Base-by-base conservation (phyloP, 2,113 vertebrate species). In the Elanoides forficatus region DNA sequence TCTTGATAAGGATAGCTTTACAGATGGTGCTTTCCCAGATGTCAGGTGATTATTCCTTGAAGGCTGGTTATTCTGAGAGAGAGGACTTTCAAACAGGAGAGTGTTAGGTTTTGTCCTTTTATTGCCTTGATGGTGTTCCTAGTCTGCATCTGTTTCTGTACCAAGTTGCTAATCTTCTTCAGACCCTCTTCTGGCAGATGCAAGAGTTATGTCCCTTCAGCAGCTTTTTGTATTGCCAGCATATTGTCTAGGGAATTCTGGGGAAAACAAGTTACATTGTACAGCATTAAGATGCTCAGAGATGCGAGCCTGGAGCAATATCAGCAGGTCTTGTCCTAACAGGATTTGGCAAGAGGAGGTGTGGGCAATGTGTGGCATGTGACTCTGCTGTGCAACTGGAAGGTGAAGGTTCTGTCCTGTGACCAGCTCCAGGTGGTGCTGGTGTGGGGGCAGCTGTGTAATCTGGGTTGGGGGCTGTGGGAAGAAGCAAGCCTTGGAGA, bases 271-370 rank as follows among this genome's bases (percentile, higher is more conserved):
- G 45, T 76, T 73, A 20, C 3, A 18, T 32, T 55, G 63, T 90
- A 10, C 58, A 72, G 40, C 0, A 0, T 72, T 76, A 59, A 56
- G 43, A 8, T 68, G 81, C 70, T 56, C 5, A 3, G 66, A 74
- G 55, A 25, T 0, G 0, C 0, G 0, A 72, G 66, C 62, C 75
- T 88, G 71, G 63, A 90, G 71, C 66, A 78, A 0, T 70, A 55
- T 72, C 52, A 63, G 10, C n/a, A 38, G 45, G 13, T 88, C 52
- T 88, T 88, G 74, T 62, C 43, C 40, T 72, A 20, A 50, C n/a
- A 80, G 45, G 32, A 59, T 94, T 94, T 79, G 58, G 52, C 36
- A 82, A 67, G 53, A 75, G 66, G 15, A 68, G 72, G 30, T 52
- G 52, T 73, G 72, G 58, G 43, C 53, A 60, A 1, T 2, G 2